Conservation (phyloP, 2,797 vertebrate species). For the Salmo trutta region DNA sequence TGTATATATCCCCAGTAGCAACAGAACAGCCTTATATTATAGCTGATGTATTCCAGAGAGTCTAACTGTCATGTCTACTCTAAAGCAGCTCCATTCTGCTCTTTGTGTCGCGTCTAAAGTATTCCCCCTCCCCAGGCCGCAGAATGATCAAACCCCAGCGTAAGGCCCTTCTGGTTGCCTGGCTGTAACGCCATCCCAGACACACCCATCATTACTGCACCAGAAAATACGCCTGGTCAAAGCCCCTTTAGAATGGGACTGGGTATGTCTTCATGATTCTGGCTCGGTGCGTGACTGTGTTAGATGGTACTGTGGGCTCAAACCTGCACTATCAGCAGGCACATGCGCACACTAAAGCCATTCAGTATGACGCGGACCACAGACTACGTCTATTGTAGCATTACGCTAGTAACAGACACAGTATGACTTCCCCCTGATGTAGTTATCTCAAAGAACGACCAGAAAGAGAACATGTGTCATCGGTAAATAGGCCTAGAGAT, state of each 20-base stretch:
- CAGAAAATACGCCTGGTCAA: constrained; percentile 5
- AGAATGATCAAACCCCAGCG: constrained; percentile 31
- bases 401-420: background rate
- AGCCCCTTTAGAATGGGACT: background rate
- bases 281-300: background rate
- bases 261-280: constrained; percentile 2
- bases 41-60: constrained; percentile 65
- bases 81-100: constrained; percentile 47
- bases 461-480: background rate
- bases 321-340: constrained; percentile 4
- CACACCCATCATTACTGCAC: constrained; percentile 16
- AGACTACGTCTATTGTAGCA: background rate
- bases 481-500: background rate
- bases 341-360: background rate
- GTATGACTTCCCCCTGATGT: background rate
- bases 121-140: constrained; percentile 39
- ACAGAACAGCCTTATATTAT: constrained; percentile 42
- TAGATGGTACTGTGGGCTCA: constrained; percentile 11
- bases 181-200: constrained; percentile 25
- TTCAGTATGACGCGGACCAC: background rate
- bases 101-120: constrained; percentile 56
- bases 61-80: constrained; percentile 62
- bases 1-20: background rate
- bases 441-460: background rate
- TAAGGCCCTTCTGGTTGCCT: constrained; percentile 35